Percentiles rank a stretch among this genome's conserved stretches.
Conservation (phyloP, 2,797 vertebrate species). For the Decapterus maruadsi region DNA sequence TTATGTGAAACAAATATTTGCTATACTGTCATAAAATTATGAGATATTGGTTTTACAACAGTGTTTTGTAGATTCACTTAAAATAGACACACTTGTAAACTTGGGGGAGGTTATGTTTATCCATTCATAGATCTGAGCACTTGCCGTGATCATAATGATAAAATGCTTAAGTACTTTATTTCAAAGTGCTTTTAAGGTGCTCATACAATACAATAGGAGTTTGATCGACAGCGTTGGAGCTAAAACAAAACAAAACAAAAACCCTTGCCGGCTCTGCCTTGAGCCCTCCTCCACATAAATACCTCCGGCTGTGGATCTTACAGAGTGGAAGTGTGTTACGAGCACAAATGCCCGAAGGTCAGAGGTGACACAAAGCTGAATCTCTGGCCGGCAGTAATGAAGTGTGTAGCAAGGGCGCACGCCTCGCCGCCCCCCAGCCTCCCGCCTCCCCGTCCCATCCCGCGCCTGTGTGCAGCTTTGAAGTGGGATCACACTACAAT, state of each 20-base stretch:
- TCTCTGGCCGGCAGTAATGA: conserved; percentile 53
- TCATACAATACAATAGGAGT: not conserved
- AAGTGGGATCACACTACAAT: conserved; percentile 82
- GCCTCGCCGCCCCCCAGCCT: not conserved
- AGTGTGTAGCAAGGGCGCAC: conserved; percentile 35
- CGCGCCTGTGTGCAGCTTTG: conserved; percentile 72
- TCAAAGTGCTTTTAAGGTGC: not conserved
- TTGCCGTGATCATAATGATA: not conserved
- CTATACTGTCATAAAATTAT: too few relatives aligned
- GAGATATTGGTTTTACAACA: not conserved
- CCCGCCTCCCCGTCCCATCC: conserved; percentile 12
- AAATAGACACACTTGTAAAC: not conserved
- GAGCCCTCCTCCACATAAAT: conserved; percentile 16
- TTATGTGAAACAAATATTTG: not conserved
- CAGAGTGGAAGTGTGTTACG: conserved; percentile 51
- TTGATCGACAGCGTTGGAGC: not conserved
- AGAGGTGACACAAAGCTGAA: conserved; percentile 62
- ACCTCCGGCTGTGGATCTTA: conserved; percentile 22
- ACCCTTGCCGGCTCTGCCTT: not conserved
- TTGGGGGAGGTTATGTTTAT: not conserved
- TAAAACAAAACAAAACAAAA: not conserved
- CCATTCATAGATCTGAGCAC: not conserved
- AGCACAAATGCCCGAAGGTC: conserved; percentile 61
- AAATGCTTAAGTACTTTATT: not conserved
- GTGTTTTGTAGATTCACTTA: too few relatives aligned